These are phyloP conservation scores for Selene dorsalis DNA, from an alignment of 2,797 vertebrate species.

Conservation along the genomic window DNA sequence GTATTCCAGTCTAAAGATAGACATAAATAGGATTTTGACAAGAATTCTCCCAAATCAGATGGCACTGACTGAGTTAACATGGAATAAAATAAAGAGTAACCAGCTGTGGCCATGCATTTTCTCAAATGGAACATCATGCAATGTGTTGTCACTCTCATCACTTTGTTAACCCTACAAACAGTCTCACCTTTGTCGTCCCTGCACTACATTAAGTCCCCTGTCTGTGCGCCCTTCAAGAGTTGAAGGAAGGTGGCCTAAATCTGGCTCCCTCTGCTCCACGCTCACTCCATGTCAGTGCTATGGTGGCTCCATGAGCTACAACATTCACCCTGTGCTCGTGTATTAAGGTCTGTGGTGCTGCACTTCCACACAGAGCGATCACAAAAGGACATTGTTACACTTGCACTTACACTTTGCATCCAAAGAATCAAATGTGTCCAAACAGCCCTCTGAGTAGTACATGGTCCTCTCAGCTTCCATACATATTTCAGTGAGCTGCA, in stretches of 20 bases:
- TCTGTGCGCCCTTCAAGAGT: slow-evolving; percentile 61
- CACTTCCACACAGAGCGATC: slow-evolving; percentile 14
- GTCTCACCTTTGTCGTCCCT: slow-evolving; percentile 49
- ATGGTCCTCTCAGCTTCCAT: slow-evolving; percentile 10
- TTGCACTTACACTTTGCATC: too few relatives aligned
- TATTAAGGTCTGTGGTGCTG: slow-evolving; percentile 25
- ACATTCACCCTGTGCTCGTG: background rate
- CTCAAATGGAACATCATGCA: background rate
- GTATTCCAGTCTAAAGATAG: slow-evolving; percentile 33
- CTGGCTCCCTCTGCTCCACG: slow-evolving; percentile 50
- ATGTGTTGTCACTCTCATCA: background rate
- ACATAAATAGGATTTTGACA: slow-evolving; percentile 36
- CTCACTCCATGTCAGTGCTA: slow-evolving; percentile 42
- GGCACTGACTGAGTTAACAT: background rate
- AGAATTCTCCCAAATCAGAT: slow-evolving; percentile 35
- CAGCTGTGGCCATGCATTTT: slow-evolving; percentile 9
- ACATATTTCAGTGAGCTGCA: slow-evolving; percentile 37
- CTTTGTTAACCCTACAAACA: slow-evolving; percentile 29
- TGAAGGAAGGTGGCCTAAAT: slow-evolving; percentile 67
- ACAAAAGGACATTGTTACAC: slow-evolving; percentile 19
- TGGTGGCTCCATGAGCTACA: slow-evolving; percentile 12
- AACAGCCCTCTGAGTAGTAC: slow-evolving; percentile 4
- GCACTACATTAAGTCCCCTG: slow-evolving; percentile 48
- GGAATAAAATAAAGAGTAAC: slow-evolving; percentile 12
- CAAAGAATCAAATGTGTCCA: slow-evolving; percentile 32